These are phyloP conservation scores for Eupithecia centaureata DNA, from an alignment of 2,888 invertebrate genomes.

Conservation along the genomic window DNA sequence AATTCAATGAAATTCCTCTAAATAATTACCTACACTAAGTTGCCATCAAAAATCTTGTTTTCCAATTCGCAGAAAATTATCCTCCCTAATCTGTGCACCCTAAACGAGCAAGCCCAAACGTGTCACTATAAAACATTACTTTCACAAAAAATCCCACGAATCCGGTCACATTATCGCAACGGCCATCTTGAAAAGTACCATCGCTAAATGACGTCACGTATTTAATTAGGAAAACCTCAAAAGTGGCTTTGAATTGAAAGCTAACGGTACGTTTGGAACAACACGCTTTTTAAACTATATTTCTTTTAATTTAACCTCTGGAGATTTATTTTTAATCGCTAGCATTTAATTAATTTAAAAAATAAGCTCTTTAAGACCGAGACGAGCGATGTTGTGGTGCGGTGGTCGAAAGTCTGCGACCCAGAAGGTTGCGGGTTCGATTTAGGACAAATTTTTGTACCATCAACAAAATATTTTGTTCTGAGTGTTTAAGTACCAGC, in stretches of 20 bases:
- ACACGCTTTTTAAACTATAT: conserved; percentile 14
- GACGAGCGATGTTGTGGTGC: no score
- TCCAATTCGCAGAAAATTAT: conserved; percentile 1
- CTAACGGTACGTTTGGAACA: conserved; percentile 51
- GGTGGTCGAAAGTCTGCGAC: no score
- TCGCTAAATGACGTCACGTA: conserved; percentile 77
- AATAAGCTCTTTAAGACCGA: conserved; percentile 1
- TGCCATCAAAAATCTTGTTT: background rate
- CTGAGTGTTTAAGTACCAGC: no score
- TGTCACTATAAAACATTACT: conserved; percentile 30
- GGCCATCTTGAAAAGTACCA: conserved; percentile 70
- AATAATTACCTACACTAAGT: background rate
- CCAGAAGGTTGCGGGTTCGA: no score
- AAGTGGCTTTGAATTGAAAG: conserved; percentile 72
- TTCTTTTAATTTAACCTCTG: conserved; percentile 8
- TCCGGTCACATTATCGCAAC: conserved; percentile 52
- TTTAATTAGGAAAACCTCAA: conserved; percentile 74
- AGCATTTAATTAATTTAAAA: background rate
- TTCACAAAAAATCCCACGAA: conserved; percentile 34
- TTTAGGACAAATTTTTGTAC: no score
- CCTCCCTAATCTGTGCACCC: conserved; percentile 4
- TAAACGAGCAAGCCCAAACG: conserved; percentile 23
- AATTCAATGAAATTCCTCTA: background rate
- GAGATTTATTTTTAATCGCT: background rate
- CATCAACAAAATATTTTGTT: no score